Conservation (phyloP, 2,113 vertebrate genomes). For the Calidris pygmaea region DNA sequence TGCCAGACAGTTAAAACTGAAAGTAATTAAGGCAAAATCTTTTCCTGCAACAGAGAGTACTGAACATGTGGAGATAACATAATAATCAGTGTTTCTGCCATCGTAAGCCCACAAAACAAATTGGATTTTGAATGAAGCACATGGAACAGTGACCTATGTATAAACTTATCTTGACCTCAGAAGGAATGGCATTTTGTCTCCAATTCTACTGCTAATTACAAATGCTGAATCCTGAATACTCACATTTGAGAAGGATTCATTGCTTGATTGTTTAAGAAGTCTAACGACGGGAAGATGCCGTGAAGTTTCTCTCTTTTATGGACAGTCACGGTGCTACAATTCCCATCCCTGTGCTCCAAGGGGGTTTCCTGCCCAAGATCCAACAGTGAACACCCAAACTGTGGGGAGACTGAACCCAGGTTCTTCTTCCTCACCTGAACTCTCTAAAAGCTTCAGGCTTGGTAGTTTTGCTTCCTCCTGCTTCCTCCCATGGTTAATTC, state of each 20-base stretch:
- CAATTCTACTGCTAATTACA: not conserved
- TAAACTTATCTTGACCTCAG: not conserved
- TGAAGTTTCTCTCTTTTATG: not conserved
- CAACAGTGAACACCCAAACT: not conserved
- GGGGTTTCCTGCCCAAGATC: not conserved
- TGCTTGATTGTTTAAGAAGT: not conserved
- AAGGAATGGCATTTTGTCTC: not conserved
- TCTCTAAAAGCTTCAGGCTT: too few relatives aligned
- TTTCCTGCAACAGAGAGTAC: not conserved
- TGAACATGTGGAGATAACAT: not conserved
- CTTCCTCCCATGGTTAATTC: not conserved
- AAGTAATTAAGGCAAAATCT: not conserved
- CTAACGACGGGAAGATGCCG: fast-evolving
- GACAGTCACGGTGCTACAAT: not conserved
- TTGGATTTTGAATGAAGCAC: not conserved
- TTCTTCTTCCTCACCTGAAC: not conserved
- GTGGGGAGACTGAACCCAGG: not conserved
- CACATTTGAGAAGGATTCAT: not conserved
- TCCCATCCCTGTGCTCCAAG: not conserved
- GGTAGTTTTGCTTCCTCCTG: not conserved
- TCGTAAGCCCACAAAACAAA: not conserved
- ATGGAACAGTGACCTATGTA: not conserved
- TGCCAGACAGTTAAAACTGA: not conserved
- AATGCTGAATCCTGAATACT: not conserved
- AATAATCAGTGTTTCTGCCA: not conserved